Conservation (phyloP, 2,113 vertebrate species). For the Theropithecus gelada region DNA sequence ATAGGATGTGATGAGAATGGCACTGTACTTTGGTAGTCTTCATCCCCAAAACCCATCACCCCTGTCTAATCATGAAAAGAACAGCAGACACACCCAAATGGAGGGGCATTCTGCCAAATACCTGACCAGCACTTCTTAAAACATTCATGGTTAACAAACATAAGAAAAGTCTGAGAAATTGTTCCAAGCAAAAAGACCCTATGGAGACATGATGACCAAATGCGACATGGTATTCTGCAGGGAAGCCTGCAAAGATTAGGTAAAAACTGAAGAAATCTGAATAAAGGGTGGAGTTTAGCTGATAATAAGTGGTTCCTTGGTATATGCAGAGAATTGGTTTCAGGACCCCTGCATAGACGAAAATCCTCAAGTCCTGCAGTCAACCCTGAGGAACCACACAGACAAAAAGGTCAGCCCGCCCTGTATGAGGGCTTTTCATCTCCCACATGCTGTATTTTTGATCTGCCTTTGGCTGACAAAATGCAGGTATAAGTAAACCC, state of each 20-base stretch:
- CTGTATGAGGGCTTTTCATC: not conserved
- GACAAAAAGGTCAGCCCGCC: not conserved
- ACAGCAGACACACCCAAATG: not conserved
- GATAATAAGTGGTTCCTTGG: not conserved
- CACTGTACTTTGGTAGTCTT: fast-evolving
- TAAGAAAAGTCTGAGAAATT: not conserved
- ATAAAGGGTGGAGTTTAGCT: not conserved
- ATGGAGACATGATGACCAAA: not conserved
- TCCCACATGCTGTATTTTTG: not conserved
- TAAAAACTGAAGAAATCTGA: not conserved
- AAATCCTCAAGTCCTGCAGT: not conserved
- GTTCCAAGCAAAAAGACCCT: not conserved
- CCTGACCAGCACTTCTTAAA: not conserved
- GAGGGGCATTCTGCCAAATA: not conserved
- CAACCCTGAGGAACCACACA: not conserved
- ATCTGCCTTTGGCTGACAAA: not conserved
- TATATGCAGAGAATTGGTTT: not conserved
- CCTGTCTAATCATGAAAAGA: not conserved
- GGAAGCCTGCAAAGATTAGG: not conserved
- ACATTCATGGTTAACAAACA: not conserved
- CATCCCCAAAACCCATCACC: not conserved
- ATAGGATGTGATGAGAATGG: fast-evolving
- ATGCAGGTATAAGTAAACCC: not conserved
- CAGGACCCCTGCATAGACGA: not conserved
- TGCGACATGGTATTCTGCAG: not conserved